Evolutionary conservation across 2,113 vertebrate species (phyloP).

Genomic region (Psilopsiagon aurifrons): DNA sequence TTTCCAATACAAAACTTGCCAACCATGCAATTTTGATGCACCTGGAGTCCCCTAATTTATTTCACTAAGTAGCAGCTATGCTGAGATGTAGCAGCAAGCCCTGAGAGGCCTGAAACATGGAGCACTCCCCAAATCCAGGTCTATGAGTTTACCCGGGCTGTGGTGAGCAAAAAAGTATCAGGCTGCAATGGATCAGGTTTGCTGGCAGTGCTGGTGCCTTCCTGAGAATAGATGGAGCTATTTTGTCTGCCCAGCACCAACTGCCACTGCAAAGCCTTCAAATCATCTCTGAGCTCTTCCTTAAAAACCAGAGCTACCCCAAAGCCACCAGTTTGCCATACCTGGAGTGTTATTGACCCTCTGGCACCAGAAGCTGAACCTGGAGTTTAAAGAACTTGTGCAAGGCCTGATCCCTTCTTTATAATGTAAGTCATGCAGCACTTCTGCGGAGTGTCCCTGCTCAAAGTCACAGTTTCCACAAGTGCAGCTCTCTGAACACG

Average conservation of each 20-base stretch:
- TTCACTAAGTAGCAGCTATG: neutral
- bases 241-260: neutral
- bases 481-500: neutral
- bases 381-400: neutral
- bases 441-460: neutral
- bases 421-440: rapidly evolving
- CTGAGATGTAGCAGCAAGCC: neutral
- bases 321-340: neutral
- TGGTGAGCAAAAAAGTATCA: neutral
- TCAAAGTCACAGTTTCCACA: neutral
- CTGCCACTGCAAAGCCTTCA: neutral
- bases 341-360: neutral
- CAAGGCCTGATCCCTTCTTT: neutral
- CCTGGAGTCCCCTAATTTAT: neutral
- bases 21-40: neutral
- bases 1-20: neutral
- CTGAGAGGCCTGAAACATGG: neutral
- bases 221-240: neutral
- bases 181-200: rapidly evolving
- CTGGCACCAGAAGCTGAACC: neutral
- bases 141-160: neutral
- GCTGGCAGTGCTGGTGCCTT: neutral
- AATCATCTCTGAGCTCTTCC: neutral
- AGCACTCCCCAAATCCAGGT: neutral
- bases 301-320: neutral